These are phyloP conservation scores for Yponomeuta cagnagella DNA, from an alignment of 2,888 invertebrate species.

Conservation along the genomic window DNA sequence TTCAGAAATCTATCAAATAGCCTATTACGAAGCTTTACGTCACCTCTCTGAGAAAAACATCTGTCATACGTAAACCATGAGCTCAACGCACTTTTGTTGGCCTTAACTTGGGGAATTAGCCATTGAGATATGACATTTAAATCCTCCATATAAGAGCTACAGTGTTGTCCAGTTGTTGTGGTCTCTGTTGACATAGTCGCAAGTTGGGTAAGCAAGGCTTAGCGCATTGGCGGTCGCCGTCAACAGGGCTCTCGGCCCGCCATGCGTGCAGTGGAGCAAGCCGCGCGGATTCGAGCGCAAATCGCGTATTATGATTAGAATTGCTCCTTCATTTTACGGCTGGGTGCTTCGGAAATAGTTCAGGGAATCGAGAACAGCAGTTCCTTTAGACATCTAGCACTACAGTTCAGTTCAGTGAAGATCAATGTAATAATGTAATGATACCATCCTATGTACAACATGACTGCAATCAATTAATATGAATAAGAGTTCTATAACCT, in stretches of 20 bases:
- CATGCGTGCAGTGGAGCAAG: background rate
- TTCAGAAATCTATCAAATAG: too few species aligned
- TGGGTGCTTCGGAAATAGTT: background rate
- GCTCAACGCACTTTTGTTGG: conserved; percentile 1
- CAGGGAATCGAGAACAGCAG: background rate
- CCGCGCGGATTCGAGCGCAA: background rate
- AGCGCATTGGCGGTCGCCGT: background rate
- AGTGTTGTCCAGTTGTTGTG: background rate
- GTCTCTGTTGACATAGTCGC: background rate
- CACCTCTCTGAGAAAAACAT: background rate
- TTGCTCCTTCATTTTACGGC: conserved; percentile 1
- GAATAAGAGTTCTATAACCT: too few species aligned
- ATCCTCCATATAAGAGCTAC: background rate
- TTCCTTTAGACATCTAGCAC: background rate
- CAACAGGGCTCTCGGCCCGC: background rate
- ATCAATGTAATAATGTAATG: too few species aligned
- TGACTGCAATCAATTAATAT: too few species aligned
- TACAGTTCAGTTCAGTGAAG: background rate
- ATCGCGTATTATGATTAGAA: background rate
- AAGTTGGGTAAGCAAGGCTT: conserved; percentile 9
- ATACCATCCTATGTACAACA: too few species aligned
- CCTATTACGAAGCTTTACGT: background rate
- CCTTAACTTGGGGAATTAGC: background rate
- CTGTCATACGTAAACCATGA: conserved; percentile 6
- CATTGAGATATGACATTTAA: background rate